Conservation (phyloP, 2,797 vertebrate species). For the Myotis vivesi region DNA sequence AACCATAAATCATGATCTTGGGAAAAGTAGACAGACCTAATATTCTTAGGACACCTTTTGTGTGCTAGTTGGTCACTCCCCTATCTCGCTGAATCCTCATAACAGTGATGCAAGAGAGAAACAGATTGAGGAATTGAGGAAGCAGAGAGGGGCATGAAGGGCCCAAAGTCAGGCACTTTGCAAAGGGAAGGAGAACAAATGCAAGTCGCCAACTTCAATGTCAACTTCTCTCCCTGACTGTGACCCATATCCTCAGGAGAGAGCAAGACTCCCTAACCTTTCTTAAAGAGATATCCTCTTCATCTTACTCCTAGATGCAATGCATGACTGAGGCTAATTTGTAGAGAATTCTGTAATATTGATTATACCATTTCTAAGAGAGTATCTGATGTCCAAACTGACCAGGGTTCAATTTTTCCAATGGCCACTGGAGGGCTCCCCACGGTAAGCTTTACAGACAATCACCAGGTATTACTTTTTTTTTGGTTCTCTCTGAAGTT, state of each 20-base stretch:
- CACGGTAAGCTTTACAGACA: constrained; percentile 63
- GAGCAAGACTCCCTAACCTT: not conserved
- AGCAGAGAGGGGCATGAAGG: not conserved
- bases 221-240: not conserved
- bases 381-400: not conserved
- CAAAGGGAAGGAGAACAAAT: not conserved
- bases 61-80: not conserved
- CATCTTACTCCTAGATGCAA: not conserved
- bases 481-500: not conserved
- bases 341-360: not conserved
- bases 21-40: not conserved
- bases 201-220: not conserved
- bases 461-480: not conserved
- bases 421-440: constrained; percentile 81
- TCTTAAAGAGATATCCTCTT: not conserved
- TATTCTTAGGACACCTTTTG: not conserved
- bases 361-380: not conserved
- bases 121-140: not conserved
- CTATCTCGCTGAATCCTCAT: not conserved
- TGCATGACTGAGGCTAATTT: not conserved
- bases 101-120: not conserved
- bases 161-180: not conserved
- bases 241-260: not conserved
- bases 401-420: constrained; percentile 47
- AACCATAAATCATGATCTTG: not conserved